A percentile compares a stretch with the other conserved stretches of the same genome.
Evolutionary conservation across 2,797 vertebrate species (phyloP).

Genomic region (Acridotheres tristis): DNA sequence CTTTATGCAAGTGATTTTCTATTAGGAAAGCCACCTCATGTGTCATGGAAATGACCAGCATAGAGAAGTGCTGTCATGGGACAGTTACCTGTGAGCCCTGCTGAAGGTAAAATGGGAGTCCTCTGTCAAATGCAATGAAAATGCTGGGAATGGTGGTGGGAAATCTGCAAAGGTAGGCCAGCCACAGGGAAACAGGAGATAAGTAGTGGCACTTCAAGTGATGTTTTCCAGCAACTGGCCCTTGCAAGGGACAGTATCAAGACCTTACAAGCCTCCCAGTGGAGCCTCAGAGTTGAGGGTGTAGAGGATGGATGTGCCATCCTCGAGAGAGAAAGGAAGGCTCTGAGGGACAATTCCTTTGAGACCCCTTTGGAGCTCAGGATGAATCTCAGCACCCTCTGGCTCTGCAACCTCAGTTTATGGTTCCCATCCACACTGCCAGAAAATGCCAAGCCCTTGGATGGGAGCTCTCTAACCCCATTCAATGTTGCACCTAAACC

Average conservation of each 20-base stretch:
- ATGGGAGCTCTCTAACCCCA: background rate
- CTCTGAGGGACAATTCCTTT: background rate
- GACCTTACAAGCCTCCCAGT: background rate
- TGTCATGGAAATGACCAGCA: background rate
- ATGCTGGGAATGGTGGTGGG: background rate
- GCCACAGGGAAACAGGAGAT: background rate
- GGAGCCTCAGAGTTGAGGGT: background rate
- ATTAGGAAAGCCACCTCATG: background rate
- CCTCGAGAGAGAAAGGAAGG: background rate
- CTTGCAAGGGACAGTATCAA: background rate
- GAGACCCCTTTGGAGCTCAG: background rate
- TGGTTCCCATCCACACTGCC: background rate
- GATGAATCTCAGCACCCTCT: background rate
- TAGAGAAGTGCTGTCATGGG: background rate
- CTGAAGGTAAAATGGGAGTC: background rate
- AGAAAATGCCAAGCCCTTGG: background rate
- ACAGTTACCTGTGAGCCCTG: background rate
- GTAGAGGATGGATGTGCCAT: background rate
- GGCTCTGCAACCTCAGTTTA: background rate
- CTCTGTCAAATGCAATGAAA: background rate
- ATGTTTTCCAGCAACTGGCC: background rate
- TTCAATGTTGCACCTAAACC: background rate
- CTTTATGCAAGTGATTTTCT: background rate
- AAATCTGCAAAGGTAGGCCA: background rate
- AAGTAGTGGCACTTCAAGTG: background rate